Base-by-base conservation (phyloP, 2,888 invertebrate genomes). In the Heliconius cydno region DNA sequence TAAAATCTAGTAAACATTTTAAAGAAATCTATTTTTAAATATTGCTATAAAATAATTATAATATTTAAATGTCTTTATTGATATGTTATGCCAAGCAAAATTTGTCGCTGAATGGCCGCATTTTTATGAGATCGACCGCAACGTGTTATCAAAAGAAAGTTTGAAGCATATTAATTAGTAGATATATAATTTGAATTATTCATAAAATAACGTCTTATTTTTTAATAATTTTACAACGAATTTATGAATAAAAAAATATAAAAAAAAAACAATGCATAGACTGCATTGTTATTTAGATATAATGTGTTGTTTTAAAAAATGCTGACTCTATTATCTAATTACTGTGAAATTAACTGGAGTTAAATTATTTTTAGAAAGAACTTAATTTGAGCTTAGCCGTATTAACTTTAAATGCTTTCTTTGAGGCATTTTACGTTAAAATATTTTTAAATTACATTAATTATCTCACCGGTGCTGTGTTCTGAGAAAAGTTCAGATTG, bases 401-500 rank as follows among this genome's bases (percentile, higher is more conserved):
- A 15, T 30, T 57, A 30, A 60, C 15, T 15, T 57, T 30, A 57
- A 57, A 57, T 60, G 13, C n/a, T 60, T 60, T 73, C 60, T 60
- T 34, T 30, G 9, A 4, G 12, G 38, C 15, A 46, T 75, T 66
- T 65, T n/a, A 28, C 41, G 15, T 70, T 41, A 15, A 63, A 75
- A 66, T 13, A 63, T 19, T 46, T 63, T 30, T 25, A n/a, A 75
- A 75, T 75, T 75, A 41, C 38, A 41, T 41, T 75, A 73, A 73
- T 60, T 60, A 70, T 46, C 41, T 25, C 41, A 73, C 25, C 60
- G 34, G 38, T 73, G 60, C n/a, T 34, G 60, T 57, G n/a, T 73
- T 60, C 73, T 60, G 60, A 34, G 73, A 73, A 73, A 60, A 73
- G 57, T 73, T 60, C 12, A 73, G 15, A 60, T 60, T 73, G 60